Evolutionary conservation across 2,113 vertebrate genomes (phyloP).

Genomic region (Trachemys scripta): DNA sequence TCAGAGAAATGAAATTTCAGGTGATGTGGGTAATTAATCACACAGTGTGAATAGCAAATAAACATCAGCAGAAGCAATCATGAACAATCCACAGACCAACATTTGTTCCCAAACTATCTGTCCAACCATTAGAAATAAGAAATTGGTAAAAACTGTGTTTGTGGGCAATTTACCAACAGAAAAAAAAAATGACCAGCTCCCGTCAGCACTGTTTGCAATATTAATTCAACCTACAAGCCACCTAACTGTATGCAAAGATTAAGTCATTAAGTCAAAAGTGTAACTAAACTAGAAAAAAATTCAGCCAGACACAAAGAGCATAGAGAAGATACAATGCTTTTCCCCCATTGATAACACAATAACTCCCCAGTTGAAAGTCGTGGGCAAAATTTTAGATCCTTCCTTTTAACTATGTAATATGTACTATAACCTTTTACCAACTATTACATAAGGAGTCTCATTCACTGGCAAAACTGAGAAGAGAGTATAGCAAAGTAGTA

Average conservation of each 20-base stretch:
- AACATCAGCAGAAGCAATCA: fast-evolving
- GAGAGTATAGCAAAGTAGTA: background rate
- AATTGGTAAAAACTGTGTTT: background rate
- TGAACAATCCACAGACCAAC: background rate
- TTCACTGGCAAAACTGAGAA: background rate
- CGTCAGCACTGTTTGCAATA: background rate
- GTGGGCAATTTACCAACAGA: fast-evolving
- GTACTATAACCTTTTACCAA: background rate
- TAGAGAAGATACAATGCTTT: fast-evolving
- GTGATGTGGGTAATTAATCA: background rate
- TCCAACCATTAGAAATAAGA: background rate
- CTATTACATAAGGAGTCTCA: background rate
- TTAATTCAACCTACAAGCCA: background rate
- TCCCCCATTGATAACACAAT: background rate
- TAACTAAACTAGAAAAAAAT: background rate
- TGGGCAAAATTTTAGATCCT: background rate
- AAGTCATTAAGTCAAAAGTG: background rate
- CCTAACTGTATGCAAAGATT: no score
- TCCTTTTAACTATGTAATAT: background rate
- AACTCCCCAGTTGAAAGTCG: background rate
- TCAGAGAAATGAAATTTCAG: background rate
- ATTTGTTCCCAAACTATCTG: background rate
- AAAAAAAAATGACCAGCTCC: background rate
- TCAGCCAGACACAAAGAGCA: background rate
- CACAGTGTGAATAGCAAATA: background rate